Conservation (phyloP, 2,888 invertebrate genomes). For the Brenthis hecate region DNA sequence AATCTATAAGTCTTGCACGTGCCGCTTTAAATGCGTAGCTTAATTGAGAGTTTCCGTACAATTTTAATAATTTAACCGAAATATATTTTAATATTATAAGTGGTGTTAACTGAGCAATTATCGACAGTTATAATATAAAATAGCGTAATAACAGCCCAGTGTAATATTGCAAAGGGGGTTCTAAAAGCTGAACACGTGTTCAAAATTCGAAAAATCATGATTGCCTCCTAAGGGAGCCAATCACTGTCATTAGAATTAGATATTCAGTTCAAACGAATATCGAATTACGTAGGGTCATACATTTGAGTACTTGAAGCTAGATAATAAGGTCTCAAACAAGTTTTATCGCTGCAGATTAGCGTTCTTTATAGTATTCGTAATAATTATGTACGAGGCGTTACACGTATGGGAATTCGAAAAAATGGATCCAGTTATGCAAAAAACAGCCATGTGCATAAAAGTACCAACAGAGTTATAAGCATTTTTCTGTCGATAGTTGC, state of each 20-base stretch:
- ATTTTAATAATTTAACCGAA: conserved; percentile 12
- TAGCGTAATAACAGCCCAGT: conserved; percentile 52
- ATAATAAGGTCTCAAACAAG: conserved; percentile 6
- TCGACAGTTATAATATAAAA: conserved; percentile 37
- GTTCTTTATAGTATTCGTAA: no score
- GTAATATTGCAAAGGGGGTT: conserved; percentile 72
- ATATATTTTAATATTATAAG: conserved; percentile 28
- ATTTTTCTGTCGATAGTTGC: no score
- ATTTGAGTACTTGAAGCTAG: conserved; percentile 40
- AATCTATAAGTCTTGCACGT: not conserved
- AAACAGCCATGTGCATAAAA: no score
- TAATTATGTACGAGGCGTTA: not conserved
- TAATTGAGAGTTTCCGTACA: conserved; percentile 1
- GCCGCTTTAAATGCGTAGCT: not conserved
- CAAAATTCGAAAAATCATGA: conserved; percentile 77
- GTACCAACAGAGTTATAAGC: no score
- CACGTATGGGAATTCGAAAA: not conserved
- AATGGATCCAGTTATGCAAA: no score
- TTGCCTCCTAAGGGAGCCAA: conserved; percentile 80
- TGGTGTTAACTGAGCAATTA: conserved; percentile 43
- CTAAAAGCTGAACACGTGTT: conserved; percentile 77
- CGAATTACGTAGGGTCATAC: conserved; percentile 72
- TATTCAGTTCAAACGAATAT: conserved; percentile 76
- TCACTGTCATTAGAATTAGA: conserved; percentile 80
- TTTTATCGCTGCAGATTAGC: not conserved